Percentiles rank a stretch among this genome's conserved stretches.
These are phyloP conservation scores for Cataglyphis cursor DNA, from an alignment of 2,888 invertebrate species.

Conservation along the genomic window DNA sequence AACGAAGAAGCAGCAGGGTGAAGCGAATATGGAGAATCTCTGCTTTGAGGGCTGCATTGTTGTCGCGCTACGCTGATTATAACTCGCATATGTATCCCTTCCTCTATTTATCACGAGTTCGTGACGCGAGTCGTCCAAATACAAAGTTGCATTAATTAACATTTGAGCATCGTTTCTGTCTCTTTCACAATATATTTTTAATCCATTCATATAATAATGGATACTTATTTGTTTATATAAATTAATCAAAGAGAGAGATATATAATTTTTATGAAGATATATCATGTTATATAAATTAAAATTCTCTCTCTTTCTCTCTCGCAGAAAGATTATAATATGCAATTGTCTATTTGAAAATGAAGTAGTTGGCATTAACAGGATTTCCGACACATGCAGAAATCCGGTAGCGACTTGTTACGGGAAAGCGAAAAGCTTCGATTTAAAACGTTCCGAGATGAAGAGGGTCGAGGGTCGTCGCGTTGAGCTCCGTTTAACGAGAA, in stretches of 20 bases:
- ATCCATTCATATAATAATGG: not conserved
- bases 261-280: conserved; percentile 1
- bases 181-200: not conserved
- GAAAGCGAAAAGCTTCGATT: conserved; percentile 60
- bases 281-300: not conserved
- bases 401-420: conserved; percentile 52
- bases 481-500: conserved; percentile 73
- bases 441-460: conserved; percentile 43
- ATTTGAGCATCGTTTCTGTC: not conserved
- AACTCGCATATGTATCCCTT: conserved; percentile 64
- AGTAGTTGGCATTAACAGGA: not conserved
- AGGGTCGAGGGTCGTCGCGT: conserved; percentile 50
- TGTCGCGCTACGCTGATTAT: conserved; percentile 80
- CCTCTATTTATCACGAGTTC: conserved; percentile 57
- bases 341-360: not conserved
- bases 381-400: conserved; percentile 31
- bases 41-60: conserved; percentile 77
- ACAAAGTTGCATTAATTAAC: conserved; percentile 65
- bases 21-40: conserved; percentile 63
- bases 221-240: not conserved
- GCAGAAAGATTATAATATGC: not conserved
- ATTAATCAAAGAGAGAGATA: not conserved
- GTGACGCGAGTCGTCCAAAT: conserved; percentile 61
- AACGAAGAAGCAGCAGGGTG: conserved; percentile 55
- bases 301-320: not conserved